Evolutionary conservation across 2,888 invertebrate genomes (phyloP), one percentile per base, ranked within the genome.

Genomic region (Cerastis rubricosa): DNA sequence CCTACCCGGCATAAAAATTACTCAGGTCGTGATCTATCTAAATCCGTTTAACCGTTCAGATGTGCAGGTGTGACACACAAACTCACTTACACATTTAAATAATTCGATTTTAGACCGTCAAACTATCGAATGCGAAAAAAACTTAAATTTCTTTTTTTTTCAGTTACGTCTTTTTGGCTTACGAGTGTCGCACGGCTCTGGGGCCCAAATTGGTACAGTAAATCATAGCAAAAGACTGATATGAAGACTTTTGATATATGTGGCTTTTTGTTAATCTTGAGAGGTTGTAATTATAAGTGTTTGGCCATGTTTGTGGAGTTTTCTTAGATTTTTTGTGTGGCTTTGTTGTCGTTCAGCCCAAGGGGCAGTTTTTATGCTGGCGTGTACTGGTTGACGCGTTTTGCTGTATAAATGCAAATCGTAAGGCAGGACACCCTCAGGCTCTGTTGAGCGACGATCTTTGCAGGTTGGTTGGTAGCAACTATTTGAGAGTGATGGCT

Each of bases 151-250:
- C 6, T 0, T 0, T 8, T 17, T 64, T 64, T 11, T 64, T 64
- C 17, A 43, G 43, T n/a, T 64, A 64, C 43, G 0, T 8, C 43
- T 43, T 0, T 43, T 64, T 64, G 8, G 8, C 0, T 43, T n/a
- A 43, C n/a, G 69, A 51, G 29, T 51, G 67, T 67, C 95, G 95
- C 91, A 85, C 80, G 77, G 86, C 90, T 89, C 89, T 90, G 91
- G 94, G 94, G 93, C 92, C 93, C 90, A 92, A 95, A 96, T 95
- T 94, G 94, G 90, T 80, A 88, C 89, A 89, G 92, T 96, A 96
- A 96, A 96, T 96, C 96, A 96, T 92, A 77, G 77, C 89, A 91
- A 89, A 90, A 88, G 88, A 88, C 77, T 88, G 92, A 90, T 90
- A 93, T 85, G 89, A 88, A 74, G 69, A 82, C 76, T 90, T 86